Evolutionary conservation across 2,113 vertebrate species (phyloP).

Genomic region (Coreoperca whiteheadi): DNA sequence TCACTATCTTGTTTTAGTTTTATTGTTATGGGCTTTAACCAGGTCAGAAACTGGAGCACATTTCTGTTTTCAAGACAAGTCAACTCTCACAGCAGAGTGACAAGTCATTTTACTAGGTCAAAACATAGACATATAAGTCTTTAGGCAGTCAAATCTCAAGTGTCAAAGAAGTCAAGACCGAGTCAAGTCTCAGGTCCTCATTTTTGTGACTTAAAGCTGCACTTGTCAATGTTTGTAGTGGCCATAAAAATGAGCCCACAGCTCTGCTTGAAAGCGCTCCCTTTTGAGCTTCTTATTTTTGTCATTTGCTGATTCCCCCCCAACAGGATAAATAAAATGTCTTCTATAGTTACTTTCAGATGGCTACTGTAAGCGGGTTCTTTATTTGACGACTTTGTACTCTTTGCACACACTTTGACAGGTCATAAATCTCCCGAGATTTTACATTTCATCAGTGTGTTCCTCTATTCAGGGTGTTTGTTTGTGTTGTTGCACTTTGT

Average conservation of each 20-base stretch:
- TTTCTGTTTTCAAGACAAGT: background rate
- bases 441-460: background rate
- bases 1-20: too few species aligned
- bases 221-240: too few species aligned
- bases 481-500: conserved; percentile 17
- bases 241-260: background rate
- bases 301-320: background rate
- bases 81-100: too few species aligned
- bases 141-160: background rate
- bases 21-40: background rate
- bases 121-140: background rate
- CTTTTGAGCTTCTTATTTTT: background rate
- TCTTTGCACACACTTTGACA: background rate
- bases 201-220: background rate
- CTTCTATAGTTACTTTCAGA: background rate
- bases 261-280: background rate
- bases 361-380: too few species aligned
- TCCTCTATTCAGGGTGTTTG: conserved; percentile 1
- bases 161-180: background rate
- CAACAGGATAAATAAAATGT: background rate
- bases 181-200: background rate
- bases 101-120: background rate
- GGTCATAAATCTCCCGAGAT: background rate
- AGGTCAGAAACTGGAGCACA: background rate
- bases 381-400: too few species aligned